These are phyloP conservation scores for Arizona elegans DNA, from an alignment of 2,113 vertebrate genomes.

Conservation along the genomic window DNA sequence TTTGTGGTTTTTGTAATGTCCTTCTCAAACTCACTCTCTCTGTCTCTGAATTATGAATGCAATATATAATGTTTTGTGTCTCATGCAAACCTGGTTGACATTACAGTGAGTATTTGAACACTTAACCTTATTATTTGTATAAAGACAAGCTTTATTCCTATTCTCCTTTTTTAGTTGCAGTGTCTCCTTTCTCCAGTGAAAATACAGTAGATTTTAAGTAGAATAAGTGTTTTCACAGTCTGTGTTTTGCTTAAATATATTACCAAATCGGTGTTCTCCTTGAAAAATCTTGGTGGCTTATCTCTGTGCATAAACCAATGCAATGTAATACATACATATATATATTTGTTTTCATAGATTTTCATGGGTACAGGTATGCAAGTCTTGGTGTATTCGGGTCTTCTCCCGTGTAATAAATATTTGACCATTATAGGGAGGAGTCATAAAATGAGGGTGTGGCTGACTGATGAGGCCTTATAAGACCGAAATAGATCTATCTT, in stretches of 20 bases:
- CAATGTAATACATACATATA: neutral
- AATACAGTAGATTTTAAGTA: slow-evolving; percentile 14
- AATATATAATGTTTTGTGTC: slow-evolving; percentile 39
- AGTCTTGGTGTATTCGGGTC: no score
- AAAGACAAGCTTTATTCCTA: slow-evolving; percentile 4
- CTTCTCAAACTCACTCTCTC: slow-evolving; percentile 19
- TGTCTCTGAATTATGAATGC: slow-evolving; percentile 30
- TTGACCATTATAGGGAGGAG: no score
- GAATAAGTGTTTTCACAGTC: slow-evolving; percentile 19
- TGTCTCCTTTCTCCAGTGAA: slow-evolving; percentile 5
- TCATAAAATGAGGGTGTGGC: no score
- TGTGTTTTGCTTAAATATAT: slow-evolving; percentile 10
- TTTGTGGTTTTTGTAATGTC: slow-evolving; percentile 15
- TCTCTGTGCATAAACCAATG: neutral
- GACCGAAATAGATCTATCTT: no score
- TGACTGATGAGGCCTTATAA: no score
- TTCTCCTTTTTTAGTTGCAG: slow-evolving; percentile 16
- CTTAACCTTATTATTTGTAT: neutral
- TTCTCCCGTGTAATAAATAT: no score
- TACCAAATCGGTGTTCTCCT: accelerated
- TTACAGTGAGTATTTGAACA: slow-evolving; percentile 30
- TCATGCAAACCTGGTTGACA: slow-evolving; percentile 32
- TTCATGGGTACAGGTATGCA: no score
- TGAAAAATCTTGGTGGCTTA: neutral
- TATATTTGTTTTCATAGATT: no score